A percentile compares a stretch with the other conserved stretches of the same genome.
phyloP scores from a whole-genome alignment of 2,888 invertebrate species.

The Synergus umbraculus region DNA sequence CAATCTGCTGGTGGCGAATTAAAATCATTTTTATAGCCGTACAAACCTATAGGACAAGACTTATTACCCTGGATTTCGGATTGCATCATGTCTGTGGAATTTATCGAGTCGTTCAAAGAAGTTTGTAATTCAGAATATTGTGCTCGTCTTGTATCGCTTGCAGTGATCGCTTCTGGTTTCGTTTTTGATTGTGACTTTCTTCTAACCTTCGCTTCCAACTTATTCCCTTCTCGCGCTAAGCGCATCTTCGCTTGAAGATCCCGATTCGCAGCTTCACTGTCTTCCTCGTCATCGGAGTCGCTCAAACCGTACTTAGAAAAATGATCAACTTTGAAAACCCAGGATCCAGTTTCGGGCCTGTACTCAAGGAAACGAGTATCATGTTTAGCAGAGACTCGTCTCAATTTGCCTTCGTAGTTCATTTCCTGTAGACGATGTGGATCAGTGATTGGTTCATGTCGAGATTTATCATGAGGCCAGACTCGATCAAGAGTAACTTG shows the following conservation, averaged over 20 bases:
- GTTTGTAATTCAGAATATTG: slow-evolving; percentile 31
- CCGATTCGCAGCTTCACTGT: slow-evolving; percentile 71
- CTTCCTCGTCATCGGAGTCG: slow-evolving; percentile 93
- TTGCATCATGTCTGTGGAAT: neutral
- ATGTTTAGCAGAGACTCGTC: slow-evolving; percentile 90
- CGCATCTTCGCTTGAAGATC: too few relatives aligned
- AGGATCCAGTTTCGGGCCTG: slow-evolving; percentile 95
- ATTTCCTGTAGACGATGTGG: slow-evolving; percentile 87
- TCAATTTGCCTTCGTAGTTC: slow-evolving; percentile 91
- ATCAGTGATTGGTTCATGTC: slow-evolving; percentile 88
- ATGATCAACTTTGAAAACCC: slow-evolving; percentile 97
- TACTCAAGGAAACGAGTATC: slow-evolving; percentile 96
- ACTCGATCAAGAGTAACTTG: slow-evolving; percentile 95
- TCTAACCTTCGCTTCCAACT: slow-evolving; percentile 42
- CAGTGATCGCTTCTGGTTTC: slow-evolving; percentile 15
- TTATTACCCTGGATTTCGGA: neutral
- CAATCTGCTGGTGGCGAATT: slow-evolving; percentile 56
- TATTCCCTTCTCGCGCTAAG: slow-evolving; percentile 55
- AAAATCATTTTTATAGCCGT: neutral
- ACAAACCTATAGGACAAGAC: neutral
- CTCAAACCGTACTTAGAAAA: slow-evolving; percentile 95
- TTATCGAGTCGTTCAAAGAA: slow-evolving; percentile 5
- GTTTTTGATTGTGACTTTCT: slow-evolving; percentile 42
- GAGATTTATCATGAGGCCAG: slow-evolving; percentile 94
- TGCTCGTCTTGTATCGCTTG: neutral